Evolutionary conservation across 2,888 invertebrate species (phyloP), one percentile per base, ranked within the genome.

Genomic region (Epinotia ramella): DNA sequence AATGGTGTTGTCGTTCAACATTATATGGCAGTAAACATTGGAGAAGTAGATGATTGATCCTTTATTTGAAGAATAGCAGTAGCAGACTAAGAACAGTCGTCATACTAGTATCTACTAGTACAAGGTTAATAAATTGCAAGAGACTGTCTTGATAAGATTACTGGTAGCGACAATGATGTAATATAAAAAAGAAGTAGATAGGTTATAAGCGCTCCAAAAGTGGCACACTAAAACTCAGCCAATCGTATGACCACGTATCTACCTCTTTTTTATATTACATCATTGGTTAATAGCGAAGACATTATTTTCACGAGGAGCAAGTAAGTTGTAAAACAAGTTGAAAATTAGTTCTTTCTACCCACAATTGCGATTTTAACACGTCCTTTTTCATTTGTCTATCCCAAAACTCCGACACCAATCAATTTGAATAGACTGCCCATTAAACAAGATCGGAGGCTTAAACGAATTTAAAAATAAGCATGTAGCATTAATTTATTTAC

Each of bases 401-500:
- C 9, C 12, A 24, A 68, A 18, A 49, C 16, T 63, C 53, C 49
- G 53, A 71, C 56, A 63, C 67, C 70, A 60, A 76, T 72, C 76
- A 72, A 62, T 71, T 74, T 62, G 40, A 60, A 60, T 46, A 33
- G 18, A 24, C 57, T 53, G 65, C 53, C 71, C n/a, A 63, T 59
- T 69, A 68, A 73, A 60, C 79, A 78, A 79, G 79, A 80, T 72
- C 77, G 71, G 73, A 76, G 77, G 77, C 77, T 78, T 72, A 69
- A 69, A 60, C 67, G 69, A 75, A 70, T 81, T 79, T 83, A 87
- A 86, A 89, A 89, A 88, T 86, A 89, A 87, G 78, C 79, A 77
- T 82, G 78, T 79, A 80, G 78, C 84, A 84, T 86, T 87, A 89
- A 90, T 88, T 88, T 87, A 88, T 89, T 87, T 88, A 86, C 88